A percentile compares a stretch with the other conserved stretches of the same genome.
Conservation (phyloP, 1,140 invertebrate species). For the Hyles euphorbiae region DNA sequence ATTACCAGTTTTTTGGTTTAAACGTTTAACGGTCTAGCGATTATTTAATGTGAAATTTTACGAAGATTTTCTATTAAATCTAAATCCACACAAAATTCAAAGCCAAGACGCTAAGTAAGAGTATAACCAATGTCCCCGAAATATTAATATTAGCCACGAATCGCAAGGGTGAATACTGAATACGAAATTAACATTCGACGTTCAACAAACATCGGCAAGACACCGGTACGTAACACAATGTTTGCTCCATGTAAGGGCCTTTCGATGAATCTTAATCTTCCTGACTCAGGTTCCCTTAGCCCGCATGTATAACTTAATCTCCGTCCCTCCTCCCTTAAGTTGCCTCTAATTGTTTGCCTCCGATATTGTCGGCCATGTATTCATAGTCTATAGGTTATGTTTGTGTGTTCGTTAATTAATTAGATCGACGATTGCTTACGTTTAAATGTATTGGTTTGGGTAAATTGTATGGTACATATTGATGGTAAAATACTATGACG, state of each 20-base stretch:
- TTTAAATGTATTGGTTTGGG: too few relatives aligned
- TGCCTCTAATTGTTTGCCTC: constrained; percentile 72
- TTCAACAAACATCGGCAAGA: constrained; percentile 67
- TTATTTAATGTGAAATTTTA: too few relatives aligned
- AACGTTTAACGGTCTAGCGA: too few relatives aligned
- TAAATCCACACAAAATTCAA: too few relatives aligned
- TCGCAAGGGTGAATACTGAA: constrained; percentile 64
- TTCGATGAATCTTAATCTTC: constrained; percentile 73
- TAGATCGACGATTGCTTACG: too few relatives aligned
- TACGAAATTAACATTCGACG: constrained; percentile 72
- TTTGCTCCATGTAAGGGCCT: constrained; percentile 70
- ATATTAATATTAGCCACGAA: constrained; percentile 63
- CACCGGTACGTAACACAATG: constrained; percentile 67
- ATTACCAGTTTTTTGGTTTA: too few relatives aligned
- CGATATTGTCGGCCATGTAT: constrained; percentile 65
- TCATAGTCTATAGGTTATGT: constrained; percentile 30
- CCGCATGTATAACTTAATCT: constrained; percentile 74
- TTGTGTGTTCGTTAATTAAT: too few relatives aligned
- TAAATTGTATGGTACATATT: too few relatives aligned
- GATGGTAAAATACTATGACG: too few relatives aligned
- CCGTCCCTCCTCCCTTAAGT: constrained; percentile 49
- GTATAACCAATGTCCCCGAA: constrained; percentile 26
- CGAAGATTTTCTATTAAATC: too few relatives aligned
- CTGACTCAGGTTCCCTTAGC: constrained; percentile 71
- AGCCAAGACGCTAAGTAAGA: too few relatives aligned